phyloP scores from a whole-genome alignment of 2,888 invertebrate species.

The Hirtodrosophila duncani region DNA sequence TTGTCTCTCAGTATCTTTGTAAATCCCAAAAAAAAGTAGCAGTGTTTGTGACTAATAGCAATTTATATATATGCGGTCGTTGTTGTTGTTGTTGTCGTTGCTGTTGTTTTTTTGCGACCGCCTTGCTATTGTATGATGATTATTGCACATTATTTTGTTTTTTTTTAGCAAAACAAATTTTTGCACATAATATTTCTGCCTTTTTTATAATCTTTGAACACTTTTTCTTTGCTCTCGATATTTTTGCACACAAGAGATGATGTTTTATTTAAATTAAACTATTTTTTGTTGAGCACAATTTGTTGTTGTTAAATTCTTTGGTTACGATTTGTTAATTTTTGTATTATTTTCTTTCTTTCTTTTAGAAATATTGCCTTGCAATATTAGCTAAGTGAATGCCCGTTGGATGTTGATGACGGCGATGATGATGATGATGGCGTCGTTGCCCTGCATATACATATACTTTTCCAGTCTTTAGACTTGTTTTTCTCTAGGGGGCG shows the following conservation, averaged over 20 bases:
- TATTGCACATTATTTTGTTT: constrained; percentile 58
- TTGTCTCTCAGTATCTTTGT: constrained; percentile 13
- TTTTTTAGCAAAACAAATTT: constrained; percentile 13
- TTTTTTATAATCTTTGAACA: constrained; percentile 17
- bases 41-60: constrained; percentile 10
- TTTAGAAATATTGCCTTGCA: constrained; percentile 43
- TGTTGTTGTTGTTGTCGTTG: constrained; percentile 5
- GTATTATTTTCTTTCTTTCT: constrained; percentile 8
- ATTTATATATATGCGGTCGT: constrained; percentile 10
- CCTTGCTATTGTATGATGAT: constrained; percentile 32
- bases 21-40: constrained; percentile 30
- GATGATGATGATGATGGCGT: not conserved
- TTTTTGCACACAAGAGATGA: constrained; percentile 41
- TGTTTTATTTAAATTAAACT: constrained; percentile 4
- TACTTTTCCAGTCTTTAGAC: not conserved
- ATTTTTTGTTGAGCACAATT: constrained; percentile 44
- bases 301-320: constrained; percentile 29
- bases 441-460: constrained; percentile 29
- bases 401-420: constrained; percentile 25
- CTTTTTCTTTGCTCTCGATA: constrained; percentile 28
- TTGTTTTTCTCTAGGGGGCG: not conserved
- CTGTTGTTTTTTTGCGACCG: constrained; percentile 20
- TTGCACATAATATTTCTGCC: no score
- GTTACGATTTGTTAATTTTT: constrained; percentile 14
- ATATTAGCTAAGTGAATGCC: constrained; percentile 47